Base-by-base conservation (phyloP, 2,797 vertebrate species). In the Myripristis jacobus region DNA sequence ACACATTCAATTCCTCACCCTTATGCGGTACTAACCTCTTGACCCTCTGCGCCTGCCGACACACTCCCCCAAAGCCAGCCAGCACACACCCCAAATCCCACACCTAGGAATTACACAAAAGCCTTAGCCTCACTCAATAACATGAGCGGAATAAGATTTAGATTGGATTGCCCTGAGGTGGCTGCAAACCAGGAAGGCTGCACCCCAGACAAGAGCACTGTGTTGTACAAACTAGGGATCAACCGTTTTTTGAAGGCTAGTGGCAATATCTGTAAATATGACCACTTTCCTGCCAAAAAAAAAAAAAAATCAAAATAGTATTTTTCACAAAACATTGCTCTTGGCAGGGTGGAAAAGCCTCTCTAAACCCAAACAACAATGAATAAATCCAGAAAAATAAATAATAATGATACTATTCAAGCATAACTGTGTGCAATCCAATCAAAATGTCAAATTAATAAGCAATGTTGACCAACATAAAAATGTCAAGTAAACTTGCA, bases 1-100 rank as follows among this genome's bases (percentile, higher is more conserved):
- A 65, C 82, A 70, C 61, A 58, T 77, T 79, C 80, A 79, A 73
- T 74, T 76, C 68, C 58, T 70, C 53, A 31, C 65, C 61, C 41
- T 31, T 56, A 21, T 56, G 63, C 75, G 13, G 61, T 54, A 0
- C 27, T 70, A 74, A 90, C 86, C 86, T 83, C 48, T 66, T 46
- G 74, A 2, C 44, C 73, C 13, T 1, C 44, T 7, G 36, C 18
- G 51, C 68, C 71, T 54, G 52, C 55, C 46, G 3, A 66, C 72
- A 59, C 69, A 56, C 75, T 60, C 60, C 65, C 58, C 65, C 52
- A 48, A 29, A 63, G 62, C 53, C 70, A 61, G 27, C 48, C 63
- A 52, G 62, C 56, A 66, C 47, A 74, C 12, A 24, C 9, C 16
- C n/a, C 41, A 3, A 86, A 70, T 73, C 73, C 75, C 10, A 43